Conservation (phyloP, 2,888 invertebrate species). For the Pollenia griseotomentosa region DNA sequence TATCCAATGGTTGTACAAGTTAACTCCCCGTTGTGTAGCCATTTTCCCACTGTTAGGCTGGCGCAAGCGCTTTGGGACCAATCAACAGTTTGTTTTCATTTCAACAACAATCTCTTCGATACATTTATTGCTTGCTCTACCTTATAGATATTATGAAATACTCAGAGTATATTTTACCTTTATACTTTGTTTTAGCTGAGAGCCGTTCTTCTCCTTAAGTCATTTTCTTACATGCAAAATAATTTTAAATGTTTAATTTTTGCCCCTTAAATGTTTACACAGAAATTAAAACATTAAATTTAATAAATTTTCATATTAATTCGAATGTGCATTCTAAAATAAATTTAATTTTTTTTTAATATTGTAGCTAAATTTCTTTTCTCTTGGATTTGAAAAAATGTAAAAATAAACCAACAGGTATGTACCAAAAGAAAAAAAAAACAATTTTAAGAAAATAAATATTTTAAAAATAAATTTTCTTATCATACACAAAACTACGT, state of each 20-base stretch:
- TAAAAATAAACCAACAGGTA: conserved; percentile 70
- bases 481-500: conserved; percentile 57
- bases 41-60: conserved; percentile 82
- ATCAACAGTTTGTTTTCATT: conserved; percentile 82
- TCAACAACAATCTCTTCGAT: conserved; percentile 54
- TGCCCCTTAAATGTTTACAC: not conserved
- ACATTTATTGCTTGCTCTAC: conserved; percentile 37
- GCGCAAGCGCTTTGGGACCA: conserved; percentile 84
- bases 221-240: not conserved
- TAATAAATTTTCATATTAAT: no score
- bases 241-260: not conserved
- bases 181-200: no score
- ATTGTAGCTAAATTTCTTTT: conserved; percentile 30
- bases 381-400: conserved; percentile 29
- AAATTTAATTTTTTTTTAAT: not conserved
- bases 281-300: conserved; percentile 39
- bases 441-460: conserved; percentile 19
- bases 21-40: conserved; percentile 83
- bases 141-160: not conserved
- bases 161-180: not conserved
- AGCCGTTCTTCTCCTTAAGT: no score
- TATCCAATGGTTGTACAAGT: conserved; percentile 80
- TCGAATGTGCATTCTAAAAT: no score
- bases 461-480: conserved; percentile 65
- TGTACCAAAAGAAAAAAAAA: conserved; percentile 6